Percentiles rank a stretch among this genome's conserved stretches.
Conservation (phyloP, 2,797 vertebrate genomes). For the Myotis myotis region DNA sequence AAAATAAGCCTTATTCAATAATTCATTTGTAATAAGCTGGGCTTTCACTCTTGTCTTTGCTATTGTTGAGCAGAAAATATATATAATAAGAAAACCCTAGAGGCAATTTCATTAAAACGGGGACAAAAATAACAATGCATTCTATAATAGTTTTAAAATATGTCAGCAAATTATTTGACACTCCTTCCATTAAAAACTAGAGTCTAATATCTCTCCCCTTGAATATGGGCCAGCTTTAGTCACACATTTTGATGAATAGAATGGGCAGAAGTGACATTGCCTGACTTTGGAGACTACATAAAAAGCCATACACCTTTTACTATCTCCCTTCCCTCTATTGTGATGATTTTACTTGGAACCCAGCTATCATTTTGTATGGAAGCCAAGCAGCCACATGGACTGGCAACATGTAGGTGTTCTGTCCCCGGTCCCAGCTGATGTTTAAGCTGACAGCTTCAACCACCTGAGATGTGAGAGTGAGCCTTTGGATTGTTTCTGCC, state of each 20-base stretch:
- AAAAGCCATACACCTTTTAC: neutral
- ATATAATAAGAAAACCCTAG: neutral
- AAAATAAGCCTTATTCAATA: neutral
- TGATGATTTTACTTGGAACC: neutral
- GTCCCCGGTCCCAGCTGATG: neutral
- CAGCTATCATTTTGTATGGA: neutral
- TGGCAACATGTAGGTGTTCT: neutral
- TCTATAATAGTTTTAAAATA: constrained; percentile 25
- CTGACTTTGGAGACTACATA: neutral
- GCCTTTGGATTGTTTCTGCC: neutral
- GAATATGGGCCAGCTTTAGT: neutral
- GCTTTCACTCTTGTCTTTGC: neutral
- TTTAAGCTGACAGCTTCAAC: neutral
- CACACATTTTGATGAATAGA: neutral
- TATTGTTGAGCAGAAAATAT: neutral
- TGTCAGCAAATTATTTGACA: constrained; percentile 3
- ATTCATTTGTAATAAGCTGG: neutral
- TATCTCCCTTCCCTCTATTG: neutral
- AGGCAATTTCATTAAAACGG: constrained; percentile 10
- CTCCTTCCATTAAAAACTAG: neutral
- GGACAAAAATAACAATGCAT: neutral
- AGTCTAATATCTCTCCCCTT: neutral
- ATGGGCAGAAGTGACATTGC: neutral
- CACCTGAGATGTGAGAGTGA: neutral
- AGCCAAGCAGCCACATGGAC: neutral